Evolutionary conservation across 2,797 vertebrate genomes (phyloP).

Genomic region (Lithobates pipiens): DNA sequence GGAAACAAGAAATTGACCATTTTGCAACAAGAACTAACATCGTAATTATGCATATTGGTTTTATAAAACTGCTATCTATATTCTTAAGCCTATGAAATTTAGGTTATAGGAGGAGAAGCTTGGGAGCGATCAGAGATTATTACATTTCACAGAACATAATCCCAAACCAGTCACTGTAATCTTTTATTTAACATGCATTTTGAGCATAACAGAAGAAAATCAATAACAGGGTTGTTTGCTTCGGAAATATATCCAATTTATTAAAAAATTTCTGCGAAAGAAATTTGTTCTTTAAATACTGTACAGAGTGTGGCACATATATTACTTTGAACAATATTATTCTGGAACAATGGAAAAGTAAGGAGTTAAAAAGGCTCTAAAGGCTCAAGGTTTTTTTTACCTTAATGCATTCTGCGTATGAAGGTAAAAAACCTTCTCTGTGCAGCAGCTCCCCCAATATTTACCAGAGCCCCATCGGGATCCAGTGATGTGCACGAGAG

Average conservation of each 20-base stretch:
- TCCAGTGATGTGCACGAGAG: too few species aligned
- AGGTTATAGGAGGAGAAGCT: constrained; percentile 22
- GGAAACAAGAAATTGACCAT: constrained; percentile 52
- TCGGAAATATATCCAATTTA: constrained; percentile 31
- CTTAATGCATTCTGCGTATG: too few species aligned
- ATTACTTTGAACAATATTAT: too few species aligned
- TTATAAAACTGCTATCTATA: constrained; percentile 58
- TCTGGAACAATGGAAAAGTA: too few species aligned
- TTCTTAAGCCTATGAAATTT: constrained; percentile 27
- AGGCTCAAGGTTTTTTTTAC: too few species aligned
- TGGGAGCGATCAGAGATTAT: constrained; percentile 25
- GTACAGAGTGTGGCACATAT: not conserved
- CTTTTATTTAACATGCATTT: constrained; percentile 57
- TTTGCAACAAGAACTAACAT: constrained; percentile 52
- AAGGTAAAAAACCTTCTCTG: too few species aligned
- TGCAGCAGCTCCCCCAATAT: too few species aligned
- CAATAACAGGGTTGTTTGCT: constrained; percentile 34
- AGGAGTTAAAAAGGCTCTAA: too few species aligned
- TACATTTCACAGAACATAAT: constrained; percentile 57
- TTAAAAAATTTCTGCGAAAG: not conserved
- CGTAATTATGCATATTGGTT: constrained; percentile 58
- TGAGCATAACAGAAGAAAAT: constrained; percentile 53
- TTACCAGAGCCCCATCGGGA: too few species aligned
- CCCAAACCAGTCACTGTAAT: constrained; percentile 50
- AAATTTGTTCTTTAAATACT: not conserved